phyloP scores from a whole-genome alignment of 2,888 invertebrate species.

The Hypselothyrea guttata region DNA sequence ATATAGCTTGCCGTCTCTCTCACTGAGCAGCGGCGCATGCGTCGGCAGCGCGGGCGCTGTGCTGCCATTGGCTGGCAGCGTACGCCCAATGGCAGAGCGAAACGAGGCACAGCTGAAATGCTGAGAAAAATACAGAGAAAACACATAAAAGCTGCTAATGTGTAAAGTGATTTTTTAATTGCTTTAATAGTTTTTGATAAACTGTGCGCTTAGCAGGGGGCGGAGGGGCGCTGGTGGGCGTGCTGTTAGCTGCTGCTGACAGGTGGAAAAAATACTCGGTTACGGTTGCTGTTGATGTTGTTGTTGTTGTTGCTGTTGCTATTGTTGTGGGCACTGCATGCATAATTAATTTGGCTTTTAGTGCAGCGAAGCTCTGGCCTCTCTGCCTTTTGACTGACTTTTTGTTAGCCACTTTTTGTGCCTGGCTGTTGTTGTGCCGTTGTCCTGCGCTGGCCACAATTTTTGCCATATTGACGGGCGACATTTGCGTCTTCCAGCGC shows the following conservation, averaged over 20 bases:
- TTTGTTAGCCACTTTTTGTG: conserved; percentile 13
- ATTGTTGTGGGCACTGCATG: conserved; percentile 58
- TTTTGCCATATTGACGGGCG: conserved; percentile 58
- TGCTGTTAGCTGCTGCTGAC: conserved; percentile 47
- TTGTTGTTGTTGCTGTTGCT: conserved; percentile 18
- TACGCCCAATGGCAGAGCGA: conserved; percentile 41
- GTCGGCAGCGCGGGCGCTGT: conserved; percentile 40
- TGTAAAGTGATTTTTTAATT: conserved; percentile 74
- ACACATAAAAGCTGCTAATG: conserved; percentile 56
- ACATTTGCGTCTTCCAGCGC: conserved; percentile 56
- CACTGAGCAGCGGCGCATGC: conserved; percentile 53
- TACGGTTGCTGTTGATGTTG: conserved; percentile 16
- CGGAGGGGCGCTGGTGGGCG: conserved; percentile 15
- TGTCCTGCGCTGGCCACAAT: conserved; percentile 40
- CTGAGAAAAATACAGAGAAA: conserved; percentile 8
- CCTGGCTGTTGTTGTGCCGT: conserved; percentile 14
- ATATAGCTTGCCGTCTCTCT: conserved; percentile 32
- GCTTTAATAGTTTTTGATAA: conserved; percentile 59
- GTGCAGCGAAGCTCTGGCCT: conserved; percentile 40
- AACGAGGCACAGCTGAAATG: conserved; percentile 1
- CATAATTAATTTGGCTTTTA: conserved; percentile 78
- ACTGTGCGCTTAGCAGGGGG: neutral
- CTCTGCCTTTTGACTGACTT: conserved; percentile 17
- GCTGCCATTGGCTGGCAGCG: conserved; percentile 30
- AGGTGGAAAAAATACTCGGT: conserved; percentile 15